phyloP scores from a whole-genome alignment of 2,113 vertebrate genomes.

The Anolis carolinensis region DNA sequence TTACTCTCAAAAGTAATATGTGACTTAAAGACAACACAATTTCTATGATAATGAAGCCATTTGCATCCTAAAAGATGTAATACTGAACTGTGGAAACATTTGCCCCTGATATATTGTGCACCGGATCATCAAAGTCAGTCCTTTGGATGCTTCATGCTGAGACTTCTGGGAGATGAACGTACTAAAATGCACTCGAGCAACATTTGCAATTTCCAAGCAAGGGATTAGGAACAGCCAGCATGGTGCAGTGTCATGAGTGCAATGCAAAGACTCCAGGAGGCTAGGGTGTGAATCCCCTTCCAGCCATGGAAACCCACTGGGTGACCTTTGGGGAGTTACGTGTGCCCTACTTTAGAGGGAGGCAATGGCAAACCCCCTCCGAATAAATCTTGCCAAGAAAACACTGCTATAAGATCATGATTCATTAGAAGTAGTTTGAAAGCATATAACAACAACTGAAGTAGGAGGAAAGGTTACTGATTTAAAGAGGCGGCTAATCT shows the following conservation, averaged over 20 bases:
- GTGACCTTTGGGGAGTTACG: no score
- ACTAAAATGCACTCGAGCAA: background rate
- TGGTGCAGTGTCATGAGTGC: no score
- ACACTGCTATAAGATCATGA: no score
- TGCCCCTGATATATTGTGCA: background rate
- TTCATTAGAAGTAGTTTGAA: no score
- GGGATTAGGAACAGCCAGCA: no score
- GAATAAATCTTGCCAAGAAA: no score
- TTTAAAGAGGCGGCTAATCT: no score
- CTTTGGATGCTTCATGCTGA: background rate
- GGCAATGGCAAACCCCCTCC: no score
- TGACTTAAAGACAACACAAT: background rate
- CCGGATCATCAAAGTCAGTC: background rate
- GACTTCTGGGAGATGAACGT: background rate
- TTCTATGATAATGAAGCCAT: background rate
- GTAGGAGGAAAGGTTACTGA: background rate
- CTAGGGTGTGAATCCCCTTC: no score
- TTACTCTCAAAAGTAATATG: background rate
- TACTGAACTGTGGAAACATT: background rate
- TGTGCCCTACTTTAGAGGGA: no score
- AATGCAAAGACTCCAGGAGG: no score
- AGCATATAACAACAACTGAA: background rate
- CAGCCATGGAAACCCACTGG: no score
- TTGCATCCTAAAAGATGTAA: background rate
- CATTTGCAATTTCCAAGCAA: background rate